A percentile compares a stretch with the other conserved stretches of the same genome.
Evolutionary conservation across 2,797 vertebrate species (phyloP).

Genomic region (Martes flavigula): DNA sequence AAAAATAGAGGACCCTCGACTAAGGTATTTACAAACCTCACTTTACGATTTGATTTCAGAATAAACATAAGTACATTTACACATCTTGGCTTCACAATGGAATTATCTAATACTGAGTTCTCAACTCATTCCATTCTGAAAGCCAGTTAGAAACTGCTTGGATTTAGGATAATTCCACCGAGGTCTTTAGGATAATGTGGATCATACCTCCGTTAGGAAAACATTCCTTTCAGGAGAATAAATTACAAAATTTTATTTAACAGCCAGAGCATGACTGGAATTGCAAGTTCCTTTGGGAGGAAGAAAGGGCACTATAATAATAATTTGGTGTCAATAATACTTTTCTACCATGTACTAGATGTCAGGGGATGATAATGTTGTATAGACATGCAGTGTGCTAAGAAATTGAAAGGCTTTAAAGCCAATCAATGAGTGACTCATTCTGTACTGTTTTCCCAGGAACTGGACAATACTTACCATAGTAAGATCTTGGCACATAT

Average conservation of each 20-base stretch:
- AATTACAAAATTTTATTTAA: constrained; percentile 17
- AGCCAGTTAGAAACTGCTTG: not conserved
- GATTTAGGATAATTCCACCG: not conserved
- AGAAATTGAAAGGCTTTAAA: not conserved
- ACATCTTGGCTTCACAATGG: not conserved
- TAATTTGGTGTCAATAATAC: not conserved
- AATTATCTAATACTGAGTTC: not conserved
- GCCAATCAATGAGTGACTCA: not conserved
- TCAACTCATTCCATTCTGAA: not conserved
- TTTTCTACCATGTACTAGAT: not conserved
- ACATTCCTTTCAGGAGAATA: not conserved
- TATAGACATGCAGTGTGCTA: not conserved
- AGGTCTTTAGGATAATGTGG: not conserved
- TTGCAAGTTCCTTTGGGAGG: not conserved
- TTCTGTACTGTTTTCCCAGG: not conserved
- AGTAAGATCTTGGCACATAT: not conserved
- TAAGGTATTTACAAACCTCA: not conserved
- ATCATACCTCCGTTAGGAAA: not conserved
- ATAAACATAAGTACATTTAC: not conserved
- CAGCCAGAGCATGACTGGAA: not conserved
- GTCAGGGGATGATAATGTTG: not conserved
- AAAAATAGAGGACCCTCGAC: not conserved
- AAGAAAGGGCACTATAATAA: not conserved
- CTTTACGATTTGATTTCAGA: not conserved
- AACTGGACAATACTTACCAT: not conserved